Percentiles rank a stretch among this genome's conserved stretches.
phyloP scores from a whole-genome alignment of 2,113 vertebrate species.

The Diglossa brunneiventris region DNA sequence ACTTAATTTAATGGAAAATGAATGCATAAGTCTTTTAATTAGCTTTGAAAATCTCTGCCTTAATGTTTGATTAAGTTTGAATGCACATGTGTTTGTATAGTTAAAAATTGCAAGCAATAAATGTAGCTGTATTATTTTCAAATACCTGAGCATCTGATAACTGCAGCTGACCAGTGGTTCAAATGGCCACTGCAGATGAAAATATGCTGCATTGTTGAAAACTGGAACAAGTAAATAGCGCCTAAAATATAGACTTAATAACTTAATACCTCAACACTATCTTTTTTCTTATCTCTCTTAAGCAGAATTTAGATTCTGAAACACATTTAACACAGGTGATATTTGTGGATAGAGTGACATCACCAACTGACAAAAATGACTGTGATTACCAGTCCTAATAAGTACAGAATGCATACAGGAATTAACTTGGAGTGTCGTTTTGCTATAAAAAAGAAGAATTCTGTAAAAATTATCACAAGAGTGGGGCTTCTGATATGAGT shows the following conservation, averaged over 20 bases:
- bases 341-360: not conserved
- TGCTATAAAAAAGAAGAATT: not conserved
- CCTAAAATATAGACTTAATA: not conserved
- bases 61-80: conserved; percentile 10
- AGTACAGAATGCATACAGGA: not conserved
- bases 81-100: not conserved
- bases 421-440: not conserved
- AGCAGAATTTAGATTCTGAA: not conserved
- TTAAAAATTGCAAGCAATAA: not conserved
- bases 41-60: not conserved
- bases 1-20: conserved; percentile 15
- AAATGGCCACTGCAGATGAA: not conserved
- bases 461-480: not conserved
- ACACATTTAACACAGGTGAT: not conserved
- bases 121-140: not conserved
- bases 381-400: not conserved
- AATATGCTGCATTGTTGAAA: not conserved
- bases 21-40: conserved; percentile 8
- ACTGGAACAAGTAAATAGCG: not conserved
- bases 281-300: not conserved
- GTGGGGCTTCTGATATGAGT: not conserved
- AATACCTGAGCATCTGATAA: not conserved
- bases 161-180: not conserved
- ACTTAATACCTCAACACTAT: not conserved
- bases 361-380: not conserved